Conservation (phyloP, 2,888 invertebrate genomes). For the Drosophila engyochracea region DNA sequence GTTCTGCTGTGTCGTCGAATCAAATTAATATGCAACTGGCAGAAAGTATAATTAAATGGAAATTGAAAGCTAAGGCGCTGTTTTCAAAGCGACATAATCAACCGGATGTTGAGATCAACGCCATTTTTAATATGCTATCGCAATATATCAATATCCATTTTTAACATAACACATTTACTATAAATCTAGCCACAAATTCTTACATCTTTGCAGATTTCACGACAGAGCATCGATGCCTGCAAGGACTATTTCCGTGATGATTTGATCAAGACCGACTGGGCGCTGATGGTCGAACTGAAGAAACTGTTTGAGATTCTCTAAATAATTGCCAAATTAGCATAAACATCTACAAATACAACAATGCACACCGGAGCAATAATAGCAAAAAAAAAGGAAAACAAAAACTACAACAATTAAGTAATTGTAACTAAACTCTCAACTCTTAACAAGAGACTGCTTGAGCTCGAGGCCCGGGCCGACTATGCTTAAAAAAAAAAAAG, state of each 20-base stretch:
- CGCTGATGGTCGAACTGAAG: slow-evolving; percentile 98
- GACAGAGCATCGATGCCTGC: slow-evolving; percentile 99
- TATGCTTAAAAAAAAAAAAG: background rate
- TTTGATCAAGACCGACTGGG: slow-evolving; percentile 98
- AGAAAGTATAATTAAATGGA: slow-evolving; percentile 67
- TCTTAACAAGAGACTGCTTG: slow-evolving; percentile 40
- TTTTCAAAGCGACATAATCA: slow-evolving; percentile 24
- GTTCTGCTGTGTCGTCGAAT: slow-evolving; percentile 36
- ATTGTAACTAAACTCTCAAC: slow-evolving; percentile 27
- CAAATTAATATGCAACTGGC: slow-evolving; percentile 71
- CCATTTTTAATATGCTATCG: background rate
- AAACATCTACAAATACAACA: background rate
- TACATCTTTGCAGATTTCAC: slow-evolving; percentile 91
- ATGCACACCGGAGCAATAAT: slow-evolving; percentile 20
- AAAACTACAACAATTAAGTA: slow-evolving; percentile 34
- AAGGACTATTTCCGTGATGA: slow-evolving; percentile 99
- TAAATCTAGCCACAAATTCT: background rate
- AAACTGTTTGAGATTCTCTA: slow-evolving; percentile 98
- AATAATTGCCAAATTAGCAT: slow-evolving; percentile 71
- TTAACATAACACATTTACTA: background rate
- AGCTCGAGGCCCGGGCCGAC: slow-evolving; percentile 24
- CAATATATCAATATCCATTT: background rate
- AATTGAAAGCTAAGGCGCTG: slow-evolving; percentile 35
- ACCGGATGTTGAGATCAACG: slow-evolving; percentile 23
- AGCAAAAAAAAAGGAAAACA: slow-evolving; percentile 4